Evolutionary conservation across 2,888 invertebrate species (phyloP).

Genomic region (Drosophila formosana): DNA sequence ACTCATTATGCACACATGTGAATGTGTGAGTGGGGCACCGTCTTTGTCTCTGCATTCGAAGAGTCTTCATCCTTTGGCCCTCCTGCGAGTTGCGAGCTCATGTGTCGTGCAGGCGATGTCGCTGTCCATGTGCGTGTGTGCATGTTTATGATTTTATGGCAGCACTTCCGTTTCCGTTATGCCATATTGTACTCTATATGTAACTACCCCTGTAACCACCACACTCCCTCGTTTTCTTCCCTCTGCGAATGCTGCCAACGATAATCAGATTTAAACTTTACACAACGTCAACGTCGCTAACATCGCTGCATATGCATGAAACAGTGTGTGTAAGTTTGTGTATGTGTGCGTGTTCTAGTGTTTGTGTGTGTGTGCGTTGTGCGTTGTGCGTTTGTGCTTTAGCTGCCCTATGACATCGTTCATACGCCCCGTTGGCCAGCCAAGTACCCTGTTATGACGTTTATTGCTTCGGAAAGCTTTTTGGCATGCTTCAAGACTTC

Average conservation of each 20-base stretch:
- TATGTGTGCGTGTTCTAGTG: conserved; percentile 14
- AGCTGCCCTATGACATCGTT: conserved; percentile 77
- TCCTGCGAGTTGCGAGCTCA: conserved; percentile 62
- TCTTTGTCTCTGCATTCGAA: conserved; percentile 61
- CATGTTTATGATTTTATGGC: conserved; percentile 82
- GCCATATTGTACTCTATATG: conserved; percentile 61
- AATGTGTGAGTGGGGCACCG: conserved; percentile 30
- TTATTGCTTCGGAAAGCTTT: conserved; percentile 79
- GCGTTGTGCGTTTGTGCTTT: conserved; percentile 29
- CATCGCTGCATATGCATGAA: conserved; percentile 57
- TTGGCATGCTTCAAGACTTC: conserved; percentile 73
- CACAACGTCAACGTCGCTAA: conserved; percentile 77
- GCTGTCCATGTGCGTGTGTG: conserved; percentile 68
- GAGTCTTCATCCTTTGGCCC: conserved; percentile 13
- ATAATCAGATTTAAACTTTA: conserved; percentile 82
- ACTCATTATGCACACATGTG: conserved; percentile 10
- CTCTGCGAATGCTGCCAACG: conserved; percentile 51
- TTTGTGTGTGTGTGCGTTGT: conserved; percentile 19
- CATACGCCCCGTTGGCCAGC: conserved; percentile 78
- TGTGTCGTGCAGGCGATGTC: conserved; percentile 70
- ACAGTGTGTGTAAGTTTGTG: conserved; percentile 15
- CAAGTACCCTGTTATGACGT: conserved; percentile 75
- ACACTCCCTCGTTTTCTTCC: not conserved
- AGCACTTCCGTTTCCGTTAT: conserved; percentile 79
- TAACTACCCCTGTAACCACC: conserved; percentile 22